phyloP scores from a whole-genome alignment of 2,113 vertebrate species.

The zebrafish (Danio rerio) region DNA sequence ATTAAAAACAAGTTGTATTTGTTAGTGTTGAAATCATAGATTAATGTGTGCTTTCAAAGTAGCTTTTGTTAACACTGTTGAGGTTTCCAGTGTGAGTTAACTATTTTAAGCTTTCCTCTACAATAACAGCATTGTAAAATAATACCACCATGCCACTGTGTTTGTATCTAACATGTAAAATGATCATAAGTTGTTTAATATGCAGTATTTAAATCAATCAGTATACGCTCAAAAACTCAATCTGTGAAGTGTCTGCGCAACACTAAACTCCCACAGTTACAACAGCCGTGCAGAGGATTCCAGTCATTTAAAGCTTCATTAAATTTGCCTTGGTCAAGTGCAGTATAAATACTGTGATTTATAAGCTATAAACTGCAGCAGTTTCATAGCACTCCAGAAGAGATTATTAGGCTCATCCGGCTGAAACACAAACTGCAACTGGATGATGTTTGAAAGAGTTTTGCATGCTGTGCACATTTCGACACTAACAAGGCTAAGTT shows the following conservation, averaged over 20 bases:
- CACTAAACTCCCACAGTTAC: background rate
- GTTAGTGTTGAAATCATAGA: no score
- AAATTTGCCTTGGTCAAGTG: conserved; percentile 31
- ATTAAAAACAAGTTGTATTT: no score
- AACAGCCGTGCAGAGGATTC: conserved; percentile 14
- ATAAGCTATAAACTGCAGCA: conserved; percentile 45
- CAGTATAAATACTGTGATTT: conserved; percentile 39
- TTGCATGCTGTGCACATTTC: background rate
- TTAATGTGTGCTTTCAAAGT: no score
- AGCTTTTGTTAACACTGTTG: no score
- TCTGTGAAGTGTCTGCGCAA: background rate
- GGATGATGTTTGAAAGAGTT: background rate
- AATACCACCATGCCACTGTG: background rate
- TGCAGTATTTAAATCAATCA: background rate
- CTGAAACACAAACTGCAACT: conserved; percentile 1
- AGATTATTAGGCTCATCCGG: conserved; percentile 28
- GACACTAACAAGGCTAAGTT: background rate
- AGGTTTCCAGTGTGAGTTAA: no score
- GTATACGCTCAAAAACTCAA: background rate
- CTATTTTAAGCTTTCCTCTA: no score
- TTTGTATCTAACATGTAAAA: background rate
- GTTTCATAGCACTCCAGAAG: conserved; percentile 8
- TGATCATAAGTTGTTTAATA: background rate
- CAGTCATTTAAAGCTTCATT: conserved; percentile 45
- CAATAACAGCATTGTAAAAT: no score